Percentiles rank a stretch among this genome's conserved stretches.
Conservation (phyloP, 2,888 invertebrate species). For the Actias luna region DNA sequence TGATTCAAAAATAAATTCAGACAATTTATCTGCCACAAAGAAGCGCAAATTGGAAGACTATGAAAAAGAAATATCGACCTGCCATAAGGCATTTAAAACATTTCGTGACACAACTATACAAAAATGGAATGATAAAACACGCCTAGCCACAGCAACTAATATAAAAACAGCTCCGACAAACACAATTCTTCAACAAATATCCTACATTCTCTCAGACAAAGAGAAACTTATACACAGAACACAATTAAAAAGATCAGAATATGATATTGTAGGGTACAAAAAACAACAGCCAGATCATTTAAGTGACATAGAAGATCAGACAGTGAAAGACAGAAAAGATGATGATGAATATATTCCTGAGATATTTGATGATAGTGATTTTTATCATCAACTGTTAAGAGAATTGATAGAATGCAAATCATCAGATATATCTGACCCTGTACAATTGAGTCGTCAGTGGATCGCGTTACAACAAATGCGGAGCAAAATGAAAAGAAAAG, state of each 20-base stretch:
- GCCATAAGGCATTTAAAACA: conserved; percentile 82
- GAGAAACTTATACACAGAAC: conserved; percentile 89
- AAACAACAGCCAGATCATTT: conserved; percentile 40
- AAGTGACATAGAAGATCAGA: conserved; percentile 42
- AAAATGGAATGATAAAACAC: conserved; percentile 97
- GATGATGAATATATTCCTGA: conserved; percentile 86
- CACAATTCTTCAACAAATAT: conserved; percentile 90
- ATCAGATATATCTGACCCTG: conserved; percentile 90
- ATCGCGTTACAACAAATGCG: conserved; percentile 94
- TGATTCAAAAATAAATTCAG: conserved; percentile 29
- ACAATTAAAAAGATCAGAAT: conserved; percentile 89
- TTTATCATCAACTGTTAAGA: conserved; percentile 95
- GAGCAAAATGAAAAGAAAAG: conserved; percentile 94
- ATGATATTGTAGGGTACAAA: conserved; percentile 84
- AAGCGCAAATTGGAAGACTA: conserved; percentile 83
- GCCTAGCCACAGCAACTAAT: conserved; percentile 84
- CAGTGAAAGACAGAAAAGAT: conserved; percentile 56
- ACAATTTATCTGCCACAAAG: conserved; percentile 39
- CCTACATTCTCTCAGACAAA: conserved; percentile 90
- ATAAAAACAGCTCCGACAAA: conserved; percentile 83
- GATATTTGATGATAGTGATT: conserved; percentile 98
- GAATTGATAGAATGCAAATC: conserved; percentile 97
- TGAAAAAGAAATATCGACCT: conserved; percentile 77
- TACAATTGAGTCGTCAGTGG: conserved; percentile 94
- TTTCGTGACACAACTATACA: conserved; percentile 92